Evolutionary conservation across 2,113 vertebrate species (phyloP), one percentile per base, ranked within the genome.

Genomic region (Sprattus sprattus): DNA sequence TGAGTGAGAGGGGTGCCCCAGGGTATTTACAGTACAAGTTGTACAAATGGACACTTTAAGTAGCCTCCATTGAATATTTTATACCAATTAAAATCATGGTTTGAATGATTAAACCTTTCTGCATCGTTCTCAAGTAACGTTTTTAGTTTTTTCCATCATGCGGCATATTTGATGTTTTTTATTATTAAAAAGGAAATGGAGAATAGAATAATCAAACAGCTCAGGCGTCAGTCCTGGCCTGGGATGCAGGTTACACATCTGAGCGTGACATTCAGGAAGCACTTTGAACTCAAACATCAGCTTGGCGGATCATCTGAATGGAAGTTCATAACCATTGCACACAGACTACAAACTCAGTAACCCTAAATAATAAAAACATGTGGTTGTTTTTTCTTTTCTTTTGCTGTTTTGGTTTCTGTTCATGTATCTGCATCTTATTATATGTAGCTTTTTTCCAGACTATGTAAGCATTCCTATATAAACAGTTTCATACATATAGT

Each of bases 141-240:
- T 78, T 78, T 39, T n/a, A n/a, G 4, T 16, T 78, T 78, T 78
- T 39, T 16, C 39, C 39, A 88, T 92, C 92, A 90, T 93, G 91
- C 89, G 89, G 90, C 90, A 93, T 91, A 93, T 93, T 92, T 91
- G 94, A 92, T 92, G 92, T 93, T 94, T 95, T 94, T 92, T 92
- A 93, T 93, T 94, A 78, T 78, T 78, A 78, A 78, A 39, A 28
- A 15, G 71, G 9, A 39, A 78, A 78, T 39, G 71, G 13, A 78
- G 71, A 39, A 32, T 78, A 92, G 92, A 92, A 52, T 91, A 93
- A 91, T 90, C 89, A 83, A 93, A 93, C 92, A 90, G 86, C 89
- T 93, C 88, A 92, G 93, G 92, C 89, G 88, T 81, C 83, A 89
- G 83, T 3, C 89, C 85, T 90, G 89, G 83, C 89, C 90, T 44